phyloP scores from a whole-genome alignment of 2,113 vertebrate species.

The Ochotona curzoniae region DNA sequence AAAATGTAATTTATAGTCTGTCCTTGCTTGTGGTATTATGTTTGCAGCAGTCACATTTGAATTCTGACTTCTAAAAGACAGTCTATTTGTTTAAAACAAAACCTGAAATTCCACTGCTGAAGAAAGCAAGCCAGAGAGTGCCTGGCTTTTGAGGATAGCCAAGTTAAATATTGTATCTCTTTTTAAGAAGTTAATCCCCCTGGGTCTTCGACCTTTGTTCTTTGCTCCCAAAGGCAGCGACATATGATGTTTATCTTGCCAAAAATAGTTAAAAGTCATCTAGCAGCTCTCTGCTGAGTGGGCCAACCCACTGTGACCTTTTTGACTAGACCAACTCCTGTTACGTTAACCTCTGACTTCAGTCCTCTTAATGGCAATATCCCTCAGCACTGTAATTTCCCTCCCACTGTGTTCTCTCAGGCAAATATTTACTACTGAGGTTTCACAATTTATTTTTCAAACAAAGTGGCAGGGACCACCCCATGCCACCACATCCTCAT shows the following conservation, averaged over 20 bases:
- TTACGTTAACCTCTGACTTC: conserved; percentile 90
- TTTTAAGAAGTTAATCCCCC: conserved; percentile 76
- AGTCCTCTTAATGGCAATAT: conserved; percentile 84
- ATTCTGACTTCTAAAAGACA: conserved; percentile 52
- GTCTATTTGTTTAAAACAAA: conserved; percentile 67
- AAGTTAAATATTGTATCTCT: conserved; percentile 82
- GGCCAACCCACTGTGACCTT: conserved; percentile 83
- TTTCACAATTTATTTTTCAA: conserved; percentile 89
- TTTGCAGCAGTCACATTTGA: not conserved
- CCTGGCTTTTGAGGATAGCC: conserved; percentile 55
- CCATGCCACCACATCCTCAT: conserved; percentile 82
- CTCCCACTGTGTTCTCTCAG: conserved; percentile 83
- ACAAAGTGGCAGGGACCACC: conserved; percentile 88
- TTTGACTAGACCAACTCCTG: conserved; percentile 87
- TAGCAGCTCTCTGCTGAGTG: conserved; percentile 78
- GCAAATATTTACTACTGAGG: conserved; percentile 87
- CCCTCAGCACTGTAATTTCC: conserved; percentile 83
- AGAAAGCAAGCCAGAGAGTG: conserved; percentile 46
- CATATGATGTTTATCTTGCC: conserved; percentile 85
- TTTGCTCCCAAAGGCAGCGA: conserved; percentile 77
- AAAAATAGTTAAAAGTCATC: conserved; percentile 86
- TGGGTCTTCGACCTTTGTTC: conserved; percentile 79
- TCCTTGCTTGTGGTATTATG: not conserved
- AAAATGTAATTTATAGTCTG: conserved; percentile 4
- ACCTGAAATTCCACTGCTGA: conserved; percentile 49